Conservation (phyloP, 2,888 invertebrate genomes). For the Temnothorax unifasciatus region DNA sequence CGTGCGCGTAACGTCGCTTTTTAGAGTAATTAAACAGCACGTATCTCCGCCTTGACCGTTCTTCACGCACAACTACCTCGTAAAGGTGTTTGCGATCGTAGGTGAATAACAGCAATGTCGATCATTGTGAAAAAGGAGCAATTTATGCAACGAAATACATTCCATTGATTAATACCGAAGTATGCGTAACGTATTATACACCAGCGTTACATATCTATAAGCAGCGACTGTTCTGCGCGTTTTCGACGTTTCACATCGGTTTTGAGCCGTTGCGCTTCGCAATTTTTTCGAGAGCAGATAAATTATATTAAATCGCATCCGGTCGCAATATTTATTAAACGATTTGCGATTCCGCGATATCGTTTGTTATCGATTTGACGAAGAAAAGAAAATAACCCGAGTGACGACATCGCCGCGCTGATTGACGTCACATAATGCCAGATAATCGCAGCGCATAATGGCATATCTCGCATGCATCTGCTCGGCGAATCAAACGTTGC, state of each 20-base stretch:
- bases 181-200: not conserved
- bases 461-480: slow-evolving; percentile 30
- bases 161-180: not conserved
- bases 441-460: slow-evolving; percentile 40
- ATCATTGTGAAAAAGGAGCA: not conserved
- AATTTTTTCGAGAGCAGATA: not conserved
- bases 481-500: slow-evolving; percentile 7
- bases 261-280: not conserved
- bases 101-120: not conserved
- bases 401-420: slow-evolving; percentile 40
- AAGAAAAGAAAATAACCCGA: slow-evolving; percentile 3
- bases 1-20: slow-evolving; percentile 57
- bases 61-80: not conserved
- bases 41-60: not conserved
- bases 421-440: slow-evolving; percentile 53
- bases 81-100: not conserved
- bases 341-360: slow-evolving; percentile 13
- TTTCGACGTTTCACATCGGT: not conserved
- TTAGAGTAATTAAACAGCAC: slow-evolving; percentile 9
- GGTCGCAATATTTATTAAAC: not conserved
- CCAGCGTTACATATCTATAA: not conserved
- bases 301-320: not conserved
- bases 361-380: slow-evolving; percentile 16
- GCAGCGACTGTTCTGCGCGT: not conserved
- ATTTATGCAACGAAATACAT: not conserved